A percentile compares a stretch with the other conserved stretches of the same genome.
These are phyloP conservation scores for Peromyscus attwateri DNA, from an alignment of 2,797 vertebrate genomes.

Conservation along the genomic window DNA sequence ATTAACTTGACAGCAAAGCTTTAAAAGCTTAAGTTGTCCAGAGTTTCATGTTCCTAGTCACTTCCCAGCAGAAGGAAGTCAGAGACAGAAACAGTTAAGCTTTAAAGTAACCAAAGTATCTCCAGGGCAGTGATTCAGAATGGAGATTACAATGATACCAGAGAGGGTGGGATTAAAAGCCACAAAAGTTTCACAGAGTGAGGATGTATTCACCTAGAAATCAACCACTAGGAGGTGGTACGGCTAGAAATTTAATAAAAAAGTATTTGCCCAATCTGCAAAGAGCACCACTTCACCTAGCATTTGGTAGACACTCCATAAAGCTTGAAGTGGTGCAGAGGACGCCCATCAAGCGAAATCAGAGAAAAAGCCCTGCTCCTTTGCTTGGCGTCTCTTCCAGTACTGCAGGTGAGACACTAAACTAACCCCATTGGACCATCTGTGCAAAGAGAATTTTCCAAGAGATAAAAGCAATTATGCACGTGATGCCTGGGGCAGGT, in stretches of 20 bases:
- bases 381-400: not conserved
- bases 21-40: constrained; percentile 36
- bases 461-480: not conserved
- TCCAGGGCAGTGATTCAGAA: constrained; percentile 26
- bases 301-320: not conserved
- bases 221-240: not conserved
- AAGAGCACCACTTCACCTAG: not conserved
- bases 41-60: constrained; percentile 19
- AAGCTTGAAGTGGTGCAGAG: not conserved
- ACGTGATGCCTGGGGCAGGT: not conserved
- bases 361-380: not conserved
- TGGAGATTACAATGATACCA: not conserved
- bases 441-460: constrained; percentile 17
- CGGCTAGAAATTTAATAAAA: not conserved
- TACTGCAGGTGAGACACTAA: not conserved
- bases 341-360: not conserved
- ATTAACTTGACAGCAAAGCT: constrained; percentile 61
- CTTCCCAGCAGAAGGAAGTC: constrained; percentile 58
- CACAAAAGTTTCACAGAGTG: not conserved
- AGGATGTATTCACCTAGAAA: constrained; percentile 15
- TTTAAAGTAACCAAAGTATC: constrained; percentile 61
- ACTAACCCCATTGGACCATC: not conserved
- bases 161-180: not conserved
- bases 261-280: not conserved
- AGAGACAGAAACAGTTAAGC: constrained; percentile 64